A percentile compares a stretch with the other conserved stretches of the same genome.
Evolutionary conservation across 2,888 invertebrate species (phyloP).

Genomic region (Eledone cirrhosa): DNA sequence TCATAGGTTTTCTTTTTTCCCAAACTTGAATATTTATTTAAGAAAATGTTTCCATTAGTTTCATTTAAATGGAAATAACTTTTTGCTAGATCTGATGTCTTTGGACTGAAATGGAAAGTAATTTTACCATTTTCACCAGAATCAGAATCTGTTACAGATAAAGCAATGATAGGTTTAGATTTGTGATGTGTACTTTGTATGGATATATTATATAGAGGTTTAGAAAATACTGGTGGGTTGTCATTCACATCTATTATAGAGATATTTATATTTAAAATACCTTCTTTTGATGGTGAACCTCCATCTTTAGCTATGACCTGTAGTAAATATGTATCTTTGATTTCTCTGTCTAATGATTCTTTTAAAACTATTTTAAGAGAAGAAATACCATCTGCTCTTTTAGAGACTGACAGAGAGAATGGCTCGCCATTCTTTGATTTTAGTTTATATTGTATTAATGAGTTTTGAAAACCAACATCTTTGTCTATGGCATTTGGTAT

Average conservation of each 20-base stretch:
- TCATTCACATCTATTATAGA: slow-evolving; percentile 54
- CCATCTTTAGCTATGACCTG: slow-evolving; percentile 52
- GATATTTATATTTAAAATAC: slow-evolving; percentile 46
- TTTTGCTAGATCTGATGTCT: slow-evolving; percentile 42
- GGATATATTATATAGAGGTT: slow-evolving; percentile 45
- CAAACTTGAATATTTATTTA: slow-evolving; percentile 49
- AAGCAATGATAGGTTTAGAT: slow-evolving; percentile 60
- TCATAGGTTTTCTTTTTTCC: slow-evolving; percentile 47
- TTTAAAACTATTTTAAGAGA: slow-evolving; percentile 32
- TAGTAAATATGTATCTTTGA: slow-evolving; percentile 43
- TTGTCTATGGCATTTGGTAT: too few species aligned
- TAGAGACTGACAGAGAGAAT: too few species aligned
- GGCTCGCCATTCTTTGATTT: too few species aligned
- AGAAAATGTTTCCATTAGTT: slow-evolving; percentile 49
- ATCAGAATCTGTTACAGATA: slow-evolving; percentile 87
- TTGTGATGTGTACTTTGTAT: slow-evolving; percentile 49
- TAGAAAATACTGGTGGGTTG: slow-evolving; percentile 49
- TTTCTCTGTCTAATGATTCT: slow-evolving; percentile 49
- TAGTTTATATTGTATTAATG: too few species aligned
- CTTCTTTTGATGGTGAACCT: slow-evolving; percentile 44
- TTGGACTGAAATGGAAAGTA: slow-evolving; percentile 64
- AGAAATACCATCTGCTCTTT: too few species aligned
- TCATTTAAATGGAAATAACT: slow-evolving; percentile 48
- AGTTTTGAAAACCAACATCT: too few species aligned
- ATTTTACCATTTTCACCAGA: slow-evolving; percentile 78